Evolutionary conservation across 2,113 vertebrate species (phyloP).

Genomic region (Rhodinocichla rosea): DNA sequence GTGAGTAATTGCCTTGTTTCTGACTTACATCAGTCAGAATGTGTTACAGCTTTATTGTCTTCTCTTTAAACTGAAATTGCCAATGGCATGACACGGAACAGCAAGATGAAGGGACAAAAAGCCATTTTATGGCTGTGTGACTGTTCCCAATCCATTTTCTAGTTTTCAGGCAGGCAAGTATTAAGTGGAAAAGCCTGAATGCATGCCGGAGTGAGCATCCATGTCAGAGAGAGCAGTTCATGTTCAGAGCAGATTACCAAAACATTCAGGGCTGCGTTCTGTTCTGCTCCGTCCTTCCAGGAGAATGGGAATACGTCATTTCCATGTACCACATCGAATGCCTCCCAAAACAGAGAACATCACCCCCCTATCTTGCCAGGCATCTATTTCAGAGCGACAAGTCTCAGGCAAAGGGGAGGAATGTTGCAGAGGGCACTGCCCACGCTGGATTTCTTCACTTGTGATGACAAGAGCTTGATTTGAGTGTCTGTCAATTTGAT

Average conservation of each 20-base stretch:
- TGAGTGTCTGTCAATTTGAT: background rate
- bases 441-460: background rate
- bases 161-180: background rate
- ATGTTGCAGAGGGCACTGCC: background rate
- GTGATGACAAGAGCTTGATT: background rate
- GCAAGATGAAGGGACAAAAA: background rate
- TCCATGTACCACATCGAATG: background rate
- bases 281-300: background rate
- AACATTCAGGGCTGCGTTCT: background rate
- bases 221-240: background rate
- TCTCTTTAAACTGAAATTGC: background rate
- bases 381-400: rapidly evolving
- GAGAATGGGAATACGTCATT: background rate
- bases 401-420: background rate
- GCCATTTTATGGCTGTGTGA: background rate
- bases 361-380: background rate
- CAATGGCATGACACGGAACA: background rate
- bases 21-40: background rate
- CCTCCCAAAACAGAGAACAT: background rate
- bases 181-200: background rate
- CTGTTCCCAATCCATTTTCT: background rate
- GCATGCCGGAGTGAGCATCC: background rate
- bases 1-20: background rate
- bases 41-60: background rate
- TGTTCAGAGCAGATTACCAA: background rate